These are phyloP conservation scores for Melanogrammus aeglefinus DNA, from an alignment of 2,797 vertebrate genomes.

Conservation along the genomic window DNA sequence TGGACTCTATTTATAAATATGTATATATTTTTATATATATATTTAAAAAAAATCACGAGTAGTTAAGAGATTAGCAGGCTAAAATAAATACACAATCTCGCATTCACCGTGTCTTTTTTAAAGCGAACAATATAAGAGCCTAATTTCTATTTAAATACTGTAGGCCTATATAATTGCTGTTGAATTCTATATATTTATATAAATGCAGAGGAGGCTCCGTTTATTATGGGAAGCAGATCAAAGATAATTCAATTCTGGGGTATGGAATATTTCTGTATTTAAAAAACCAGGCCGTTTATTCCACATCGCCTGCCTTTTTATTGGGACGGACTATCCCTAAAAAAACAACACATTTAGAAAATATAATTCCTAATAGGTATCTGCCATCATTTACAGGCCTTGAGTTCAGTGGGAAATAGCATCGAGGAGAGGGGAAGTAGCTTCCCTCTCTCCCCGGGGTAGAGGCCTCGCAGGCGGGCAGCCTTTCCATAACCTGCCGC, in stretches of 20 bases:
- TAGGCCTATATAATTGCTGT: not conserved
- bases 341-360: not conserved
- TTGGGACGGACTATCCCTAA: no score
- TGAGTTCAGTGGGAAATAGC: not conserved
- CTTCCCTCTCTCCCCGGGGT: slow-evolving; percentile 37
- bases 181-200: not conserved
- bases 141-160: not conserved
- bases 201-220: not conserved
- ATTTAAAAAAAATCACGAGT: not conserved
- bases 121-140: not conserved
- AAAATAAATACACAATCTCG: not conserved
- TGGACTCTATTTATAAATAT: not conserved
- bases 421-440: slow-evolving; percentile 1
- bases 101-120: not conserved
- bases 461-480: slow-evolving; percentile 53
- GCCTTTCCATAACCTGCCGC: slow-evolving; percentile 46
- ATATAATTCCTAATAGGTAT: not conserved
- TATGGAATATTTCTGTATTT: not conserved
- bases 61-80: not conserved
- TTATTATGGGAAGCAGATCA: not conserved
- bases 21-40: not conserved
- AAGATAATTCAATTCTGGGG: not conserved
- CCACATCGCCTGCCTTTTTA: not conserved
- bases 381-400: not conserved
- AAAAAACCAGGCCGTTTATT: not conserved